Evolutionary conservation across 1,140 invertebrate species (phyloP), one percentile per base, ranked within the genome.

Genomic region (Pantala flavescens): DNA sequence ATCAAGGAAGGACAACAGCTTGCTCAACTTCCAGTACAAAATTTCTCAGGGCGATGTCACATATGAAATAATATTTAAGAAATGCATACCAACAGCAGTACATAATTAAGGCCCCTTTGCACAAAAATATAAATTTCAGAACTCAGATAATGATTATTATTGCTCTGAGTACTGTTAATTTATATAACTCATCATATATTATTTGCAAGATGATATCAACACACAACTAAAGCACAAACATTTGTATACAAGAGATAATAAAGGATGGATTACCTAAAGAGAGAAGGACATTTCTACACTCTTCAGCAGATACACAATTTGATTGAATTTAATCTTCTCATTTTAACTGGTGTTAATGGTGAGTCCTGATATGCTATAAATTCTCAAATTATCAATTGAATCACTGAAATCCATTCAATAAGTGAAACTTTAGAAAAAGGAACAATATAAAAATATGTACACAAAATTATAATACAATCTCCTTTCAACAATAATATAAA

Each of bases 111-210:
- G 49, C 49, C 49, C 49, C 49, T 63, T 63, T 63, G 49, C 49
- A 63, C 49, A 63, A 63, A 63, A 63, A 63, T 63, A 63, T 63
- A 63, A 63, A 63, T 63, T 63, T 63, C 49, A 63, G 49, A 63
- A 63, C 49, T 21, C 49, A 63, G 49, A 63, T 63, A 63, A 63
- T 63, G n/a, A 21, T 63, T 63, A 63, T 63, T 63, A 63, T 63
- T 63, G 49, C 49, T 63, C 49, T 63, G 49, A 63, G 49, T 7
- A 63, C 49, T 63, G 49, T 63, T 21, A 63, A 63, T 63, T 63
- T 63, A 63, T 21, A 63, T 36, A 63, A 63, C 49, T 63, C 49
- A 63, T 63, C 49, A 63, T 63, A 63, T 63, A 21, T 63, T 63
- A 63, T 63, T 63, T 63, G 49, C 49, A 63, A 1, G 49, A 63